These are phyloP conservation scores for Hylaeus anthracinus DNA, from an alignment of 1,140 invertebrate species.

Conservation along the genomic window DNA sequence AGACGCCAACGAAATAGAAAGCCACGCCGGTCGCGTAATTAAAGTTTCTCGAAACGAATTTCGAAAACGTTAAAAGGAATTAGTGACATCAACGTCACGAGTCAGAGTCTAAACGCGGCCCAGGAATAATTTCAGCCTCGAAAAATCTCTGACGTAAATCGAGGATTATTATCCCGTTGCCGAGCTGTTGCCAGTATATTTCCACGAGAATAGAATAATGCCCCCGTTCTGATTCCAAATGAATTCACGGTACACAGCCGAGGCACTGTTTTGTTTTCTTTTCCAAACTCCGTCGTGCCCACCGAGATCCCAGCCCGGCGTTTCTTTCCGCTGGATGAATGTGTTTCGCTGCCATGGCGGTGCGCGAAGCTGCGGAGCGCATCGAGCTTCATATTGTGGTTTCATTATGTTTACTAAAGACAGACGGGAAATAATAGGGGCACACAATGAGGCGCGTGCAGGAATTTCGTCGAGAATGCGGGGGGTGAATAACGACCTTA, in stretches of 20 bases:
- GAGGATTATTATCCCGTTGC: slow-evolving; percentile 3
- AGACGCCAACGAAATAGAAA: neutral
- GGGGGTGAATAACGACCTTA: slow-evolving; percentile 3
- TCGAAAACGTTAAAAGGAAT: neutral
- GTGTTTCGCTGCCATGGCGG: neutral
- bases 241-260: slow-evolving; percentile 11
- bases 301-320: neutral
- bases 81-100: neutral
- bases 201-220: slow-evolving; percentile 20
- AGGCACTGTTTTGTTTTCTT: slow-evolving; percentile 21
- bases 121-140: neutral
- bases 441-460: neutral
- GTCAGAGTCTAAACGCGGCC: neutral
- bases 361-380: neutral
- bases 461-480: slow-evolving; percentile 19
- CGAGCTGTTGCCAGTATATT: neutral
- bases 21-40: neutral
- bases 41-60: neutral
- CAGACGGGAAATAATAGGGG: neutral
- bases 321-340: neutral
- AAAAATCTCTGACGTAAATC: slow-evolving; percentile 25
- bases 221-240: slow-evolving; percentile 11
- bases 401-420: slow-evolving; percentile 16
- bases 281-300: slow-evolving; percentile 1
- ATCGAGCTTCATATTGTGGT: slow-evolving; percentile 5